phyloP scores from a whole-genome alignment of 2,113 vertebrate species.

The Copsychus sechellarum region DNA sequence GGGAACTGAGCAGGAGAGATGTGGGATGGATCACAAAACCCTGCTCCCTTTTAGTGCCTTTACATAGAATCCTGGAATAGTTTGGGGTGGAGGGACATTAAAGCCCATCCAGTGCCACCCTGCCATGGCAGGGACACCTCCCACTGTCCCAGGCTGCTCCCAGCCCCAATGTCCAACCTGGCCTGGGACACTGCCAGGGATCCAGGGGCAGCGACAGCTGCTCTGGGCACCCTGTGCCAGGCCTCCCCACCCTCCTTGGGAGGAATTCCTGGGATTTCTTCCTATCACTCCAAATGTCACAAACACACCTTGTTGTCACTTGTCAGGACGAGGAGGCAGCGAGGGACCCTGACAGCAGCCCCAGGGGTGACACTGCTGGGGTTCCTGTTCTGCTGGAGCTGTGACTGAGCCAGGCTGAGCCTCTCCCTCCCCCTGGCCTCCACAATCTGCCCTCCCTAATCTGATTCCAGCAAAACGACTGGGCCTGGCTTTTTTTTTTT shows the following conservation, averaged over 20 bases:
- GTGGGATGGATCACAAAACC: neutral
- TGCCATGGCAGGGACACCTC: neutral
- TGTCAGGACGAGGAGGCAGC: neutral
- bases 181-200: neutral
- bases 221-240: neutral
- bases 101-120: neutral
- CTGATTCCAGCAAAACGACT: neutral
- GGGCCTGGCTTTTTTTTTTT: neutral
- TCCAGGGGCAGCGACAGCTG: neutral
- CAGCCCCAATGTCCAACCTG: accelerated
- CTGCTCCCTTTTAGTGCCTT: neutral
- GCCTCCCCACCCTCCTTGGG: accelerated
- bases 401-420: neutral
- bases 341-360: accelerated
- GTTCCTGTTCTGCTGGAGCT: neutral
- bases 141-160: neutral
- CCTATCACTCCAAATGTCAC: accelerated
- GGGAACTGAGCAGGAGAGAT: neutral
- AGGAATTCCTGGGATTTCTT: neutral
- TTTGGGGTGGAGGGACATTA: accelerated
- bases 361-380: neutral
- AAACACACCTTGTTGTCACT: accelerated
- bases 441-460: slow-evolving; percentile 16
- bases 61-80: too few relatives aligned
- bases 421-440: neutral